These are phyloP conservation scores for Metallyticus violacea DNA, from an alignment of 2,888 invertebrate genomes.

Conservation along the genomic window DNA sequence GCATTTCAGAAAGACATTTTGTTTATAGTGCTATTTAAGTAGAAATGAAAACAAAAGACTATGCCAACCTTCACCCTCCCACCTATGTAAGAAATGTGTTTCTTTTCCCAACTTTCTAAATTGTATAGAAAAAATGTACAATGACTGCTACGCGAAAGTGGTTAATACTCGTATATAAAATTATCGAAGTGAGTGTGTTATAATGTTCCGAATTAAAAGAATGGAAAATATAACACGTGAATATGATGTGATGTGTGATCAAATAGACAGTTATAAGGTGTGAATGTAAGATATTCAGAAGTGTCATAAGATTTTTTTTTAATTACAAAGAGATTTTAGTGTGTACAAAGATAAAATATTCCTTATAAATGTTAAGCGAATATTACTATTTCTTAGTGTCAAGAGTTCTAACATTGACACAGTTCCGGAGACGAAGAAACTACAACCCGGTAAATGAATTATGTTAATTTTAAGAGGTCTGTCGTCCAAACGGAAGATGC, in stretches of 20 bases:
- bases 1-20: background rate
- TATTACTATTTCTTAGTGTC: slow-evolving; percentile 7
- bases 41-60: background rate
- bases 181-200: background rate
- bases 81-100: background rate
- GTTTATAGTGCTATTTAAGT: background rate
- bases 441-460: background rate
- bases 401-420: background rate
- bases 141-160: slow-evolving; percentile 1
- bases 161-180: background rate
- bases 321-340: slow-evolving; percentile 13
- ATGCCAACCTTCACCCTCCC: background rate
- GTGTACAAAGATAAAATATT: slow-evolving; percentile 15
- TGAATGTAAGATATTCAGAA: background rate
- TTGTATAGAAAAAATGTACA: background rate
- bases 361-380: slow-evolving; percentile 6
- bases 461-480: background rate
- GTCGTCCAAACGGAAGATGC: background rate
- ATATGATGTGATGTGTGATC: background rate
- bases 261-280: background rate
- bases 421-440: background rate
- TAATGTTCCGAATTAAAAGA: slow-evolving; percentile 1
- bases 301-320: slow-evolving; percentile 8
- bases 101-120: background rate
- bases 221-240: background rate